These are phyloP conservation scores for Odontamblyopus lacepedii DNA, from an alignment of 2,797 vertebrate genomes.

Conservation along the genomic window DNA sequence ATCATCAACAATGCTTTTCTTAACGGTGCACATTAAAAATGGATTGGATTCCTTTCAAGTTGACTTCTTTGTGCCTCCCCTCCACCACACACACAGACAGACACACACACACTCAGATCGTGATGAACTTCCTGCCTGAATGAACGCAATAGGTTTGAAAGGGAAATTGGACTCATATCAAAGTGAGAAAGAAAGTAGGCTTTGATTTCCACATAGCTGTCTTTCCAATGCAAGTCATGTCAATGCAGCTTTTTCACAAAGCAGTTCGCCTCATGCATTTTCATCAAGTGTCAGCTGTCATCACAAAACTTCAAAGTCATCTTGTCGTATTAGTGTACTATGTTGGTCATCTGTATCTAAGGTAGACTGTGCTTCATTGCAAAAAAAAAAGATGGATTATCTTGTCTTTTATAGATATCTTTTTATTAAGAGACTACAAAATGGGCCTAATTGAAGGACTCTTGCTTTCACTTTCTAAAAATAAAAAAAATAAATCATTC, in stretches of 20 bases:
- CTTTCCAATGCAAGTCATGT: conserved; percentile 24
- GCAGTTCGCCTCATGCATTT: conserved; percentile 43
- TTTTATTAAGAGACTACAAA: too few relatives aligned
- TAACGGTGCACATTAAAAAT: conserved; percentile 54
- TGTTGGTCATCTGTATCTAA: neutral
- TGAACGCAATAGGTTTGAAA: conserved; percentile 55
- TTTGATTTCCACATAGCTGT: conserved; percentile 62
- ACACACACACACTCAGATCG: conserved; percentile 24
- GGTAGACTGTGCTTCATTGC: neutral
- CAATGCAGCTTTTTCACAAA: conserved; percentile 37
- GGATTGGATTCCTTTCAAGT: conserved; percentile 47
- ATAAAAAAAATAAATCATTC: neutral
- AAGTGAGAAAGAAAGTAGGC: conserved; percentile 56
- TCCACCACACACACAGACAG: conserved; percentile 10
- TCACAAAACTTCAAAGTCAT: conserved; percentile 26
- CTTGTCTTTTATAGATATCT: too few relatives aligned
- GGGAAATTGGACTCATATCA: conserved; percentile 64
- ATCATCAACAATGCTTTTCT: conserved; percentile 38
- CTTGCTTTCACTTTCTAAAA: neutral
- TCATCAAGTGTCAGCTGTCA: conserved; percentile 32
- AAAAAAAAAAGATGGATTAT: too few relatives aligned
- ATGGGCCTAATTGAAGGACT: too few relatives aligned
- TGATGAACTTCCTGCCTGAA: conserved; percentile 66
- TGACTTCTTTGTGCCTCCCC: conserved; percentile 40
- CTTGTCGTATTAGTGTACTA: conserved; percentile 4